A percentile compares a stretch with the other conserved stretches of the same genome.
Evolutionary conservation across 2,113 vertebrate species (phyloP).

Genomic region (Solea solea): DNA sequence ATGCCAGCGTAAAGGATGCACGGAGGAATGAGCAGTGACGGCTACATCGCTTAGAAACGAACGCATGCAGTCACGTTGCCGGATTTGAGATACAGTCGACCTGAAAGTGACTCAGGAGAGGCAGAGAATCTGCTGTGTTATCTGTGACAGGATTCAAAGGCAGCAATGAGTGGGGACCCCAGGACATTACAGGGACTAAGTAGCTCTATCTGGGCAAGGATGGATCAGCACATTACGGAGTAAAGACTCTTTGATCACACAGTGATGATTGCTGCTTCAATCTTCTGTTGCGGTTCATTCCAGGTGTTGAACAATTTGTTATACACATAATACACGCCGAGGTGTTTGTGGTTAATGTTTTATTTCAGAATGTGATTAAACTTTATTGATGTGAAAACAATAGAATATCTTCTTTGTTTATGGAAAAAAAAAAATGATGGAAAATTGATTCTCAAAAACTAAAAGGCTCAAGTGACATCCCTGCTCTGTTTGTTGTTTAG

Average conservation of each 20-base stretch:
- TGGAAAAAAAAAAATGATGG: background rate
- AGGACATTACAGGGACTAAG: slow-evolving; percentile 61
- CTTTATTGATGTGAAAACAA: slow-evolving; percentile 4
- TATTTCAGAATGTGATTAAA: slow-evolving; percentile 27
- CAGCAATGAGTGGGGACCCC: slow-evolving; percentile 45
- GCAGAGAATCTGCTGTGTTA: slow-evolving; percentile 60
- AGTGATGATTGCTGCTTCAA: background rate
- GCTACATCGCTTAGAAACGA: too few species aligned
- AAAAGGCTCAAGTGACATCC: slow-evolving; percentile 9
- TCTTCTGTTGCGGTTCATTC: slow-evolving; percentile 15
- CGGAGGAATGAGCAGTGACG: too few species aligned
- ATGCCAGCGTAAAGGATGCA: too few species aligned
- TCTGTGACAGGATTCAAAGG: slow-evolving; percentile 70
- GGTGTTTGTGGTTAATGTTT: background rate
- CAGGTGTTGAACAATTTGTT: background rate
- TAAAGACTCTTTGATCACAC: slow-evolving; percentile 50
- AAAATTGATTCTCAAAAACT: background rate
- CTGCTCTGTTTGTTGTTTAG: slow-evolving; percentile 6
- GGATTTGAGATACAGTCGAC: slow-evolving; percentile 61
- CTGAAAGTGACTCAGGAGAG: slow-evolving; percentile 63
- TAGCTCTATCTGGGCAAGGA: slow-evolving; percentile 51
- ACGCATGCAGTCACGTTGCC: slow-evolving; percentile 35
- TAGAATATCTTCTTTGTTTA: slow-evolving; percentile 4
- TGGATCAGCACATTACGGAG: slow-evolving; percentile 50
- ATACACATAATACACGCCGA: background rate